Base-by-base conservation (phyloP, 2,113 vertebrate species). In the Nansenia antarctica region DNA sequence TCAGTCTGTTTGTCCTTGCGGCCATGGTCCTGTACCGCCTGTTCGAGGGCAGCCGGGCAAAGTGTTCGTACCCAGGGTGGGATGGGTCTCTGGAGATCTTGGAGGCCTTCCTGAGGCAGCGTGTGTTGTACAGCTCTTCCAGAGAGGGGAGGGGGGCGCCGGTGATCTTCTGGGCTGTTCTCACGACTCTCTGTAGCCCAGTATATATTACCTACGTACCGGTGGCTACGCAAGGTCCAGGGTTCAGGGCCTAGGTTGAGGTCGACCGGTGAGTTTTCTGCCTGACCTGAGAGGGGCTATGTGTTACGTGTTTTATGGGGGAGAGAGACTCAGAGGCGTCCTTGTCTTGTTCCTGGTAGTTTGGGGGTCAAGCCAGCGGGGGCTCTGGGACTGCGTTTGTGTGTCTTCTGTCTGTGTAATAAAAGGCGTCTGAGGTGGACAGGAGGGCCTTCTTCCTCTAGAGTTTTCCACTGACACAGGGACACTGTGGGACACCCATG, bases 301-400 rank as follows among this genome's bases (percentile, higher is more conserved):
- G 62, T 70, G 24, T 42, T 69, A 9, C 60, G 62, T 70, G 24
- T 42, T 32, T 62, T 58, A 35, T 42, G 15, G 35, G n/a, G 42
- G 26, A 52, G 32, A 39, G 49, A n/a, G n/a, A n/a, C 55, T 69
- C 32, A 62, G 58, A 71, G 31, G 30, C 20, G 22, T 54, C 42
- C 61, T 62, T 47, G 29, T 74, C 47, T 52, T 49, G 57, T 37
- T 65, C 47, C 67, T 69, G 59, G 70, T 82, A n/a, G 74, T 52
- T 77, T 65, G 31, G 53, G n/a, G 45, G 66, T 61, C 22, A 63
- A 52, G 24, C n/a, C 69, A 57, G 29, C 27, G 30, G 55, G 53
- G 58, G 12, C 20, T 58, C 7, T 2, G 31, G 24, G 24, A 42
- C 22, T 29, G 27, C 6, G 20, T 65, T 42, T 74, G 42, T 77